phyloP scores from a whole-genome alignment of 2,113 vertebrate genomes.

The Oophaga pumilio region DNA sequence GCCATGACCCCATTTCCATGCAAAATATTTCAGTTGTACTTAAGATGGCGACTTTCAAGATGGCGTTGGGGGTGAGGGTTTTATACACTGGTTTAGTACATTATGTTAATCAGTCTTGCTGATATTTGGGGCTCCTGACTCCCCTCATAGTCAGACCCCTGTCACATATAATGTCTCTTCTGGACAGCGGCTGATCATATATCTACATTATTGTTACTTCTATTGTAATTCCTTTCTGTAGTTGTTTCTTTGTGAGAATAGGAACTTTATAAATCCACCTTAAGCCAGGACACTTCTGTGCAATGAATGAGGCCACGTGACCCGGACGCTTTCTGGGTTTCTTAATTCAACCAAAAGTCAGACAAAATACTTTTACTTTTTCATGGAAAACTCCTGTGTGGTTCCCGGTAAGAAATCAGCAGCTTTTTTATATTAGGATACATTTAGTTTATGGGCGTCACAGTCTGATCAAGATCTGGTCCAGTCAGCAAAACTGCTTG shows the following conservation, averaged over 20 bases:
- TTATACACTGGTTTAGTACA: too few species aligned
- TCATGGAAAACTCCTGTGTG: constrained; percentile 44
- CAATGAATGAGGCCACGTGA: constrained; percentile 59
- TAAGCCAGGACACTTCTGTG: constrained; percentile 44
- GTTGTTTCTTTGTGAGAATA: background rate
- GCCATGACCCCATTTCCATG: too few species aligned
- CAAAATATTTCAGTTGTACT: too few species aligned
- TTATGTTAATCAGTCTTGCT: too few species aligned
- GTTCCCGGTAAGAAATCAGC: constrained; percentile 60
- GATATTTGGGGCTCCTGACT: background rate
- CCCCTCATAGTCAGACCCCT: background rate
- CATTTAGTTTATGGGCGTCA: too few species aligned
- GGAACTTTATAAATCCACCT: constrained; percentile 34
- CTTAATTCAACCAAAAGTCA: constrained; percentile 34
- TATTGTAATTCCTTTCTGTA: background rate
- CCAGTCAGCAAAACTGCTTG: background rate
- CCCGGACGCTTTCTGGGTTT: constrained; percentile 54
- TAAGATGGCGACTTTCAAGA: too few species aligned
- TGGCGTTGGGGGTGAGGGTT: too few species aligned
- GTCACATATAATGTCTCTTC: too few species aligned
- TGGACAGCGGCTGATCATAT: too few species aligned
- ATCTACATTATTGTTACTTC: background rate
- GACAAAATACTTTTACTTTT: background rate
- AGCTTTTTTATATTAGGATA: background rate
- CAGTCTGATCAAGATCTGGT: background rate